Percentiles rank a stretch among this genome's conserved stretches.
phyloP scores from a whole-genome alignment of 2,113 vertebrate species.

The Rutilus rutilus region DNA sequence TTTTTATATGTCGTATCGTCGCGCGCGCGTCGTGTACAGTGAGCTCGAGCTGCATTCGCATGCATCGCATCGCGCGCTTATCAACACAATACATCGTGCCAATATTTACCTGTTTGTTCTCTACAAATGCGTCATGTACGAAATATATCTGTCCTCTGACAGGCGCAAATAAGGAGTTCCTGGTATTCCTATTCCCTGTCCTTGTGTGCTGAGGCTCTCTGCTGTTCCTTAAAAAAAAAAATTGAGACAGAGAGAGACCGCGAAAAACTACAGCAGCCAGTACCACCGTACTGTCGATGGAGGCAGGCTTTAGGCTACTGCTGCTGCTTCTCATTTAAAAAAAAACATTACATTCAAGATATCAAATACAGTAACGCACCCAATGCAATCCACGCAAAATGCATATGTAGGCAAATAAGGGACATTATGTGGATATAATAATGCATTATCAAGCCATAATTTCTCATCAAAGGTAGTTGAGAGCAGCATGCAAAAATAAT shows the following conservation, averaged over 20 bases:
- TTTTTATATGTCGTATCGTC: not conserved
- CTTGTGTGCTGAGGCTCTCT: constrained; percentile 61
- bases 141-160: constrained; percentile 54
- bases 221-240: constrained; percentile 54
- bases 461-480: not conserved
- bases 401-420: not conserved
- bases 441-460: not conserved
- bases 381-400: not conserved
- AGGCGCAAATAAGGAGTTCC: constrained; percentile 52
- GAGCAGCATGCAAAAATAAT: not conserved
- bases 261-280: constrained; percentile 59
- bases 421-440: not conserved
- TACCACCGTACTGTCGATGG: constrained; percentile 65
- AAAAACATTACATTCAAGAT: constrained; percentile 56
- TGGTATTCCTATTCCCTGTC: constrained; percentile 62
- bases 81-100: not conserved
- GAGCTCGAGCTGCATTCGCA: constrained; percentile 33
- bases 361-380: constrained; percentile 58
- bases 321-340: constrained; percentile 64
- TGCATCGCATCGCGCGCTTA: constrained; percentile 19
- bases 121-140: constrained; percentile 58
- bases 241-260: constrained; percentile 32
- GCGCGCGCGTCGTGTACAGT: constrained; percentile 20
- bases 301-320: constrained; percentile 75
- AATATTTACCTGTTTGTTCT: constrained; percentile 72